phyloP scores from a whole-genome alignment of 2,797 vertebrate species.

The Hypotaenidia okinawae region DNA sequence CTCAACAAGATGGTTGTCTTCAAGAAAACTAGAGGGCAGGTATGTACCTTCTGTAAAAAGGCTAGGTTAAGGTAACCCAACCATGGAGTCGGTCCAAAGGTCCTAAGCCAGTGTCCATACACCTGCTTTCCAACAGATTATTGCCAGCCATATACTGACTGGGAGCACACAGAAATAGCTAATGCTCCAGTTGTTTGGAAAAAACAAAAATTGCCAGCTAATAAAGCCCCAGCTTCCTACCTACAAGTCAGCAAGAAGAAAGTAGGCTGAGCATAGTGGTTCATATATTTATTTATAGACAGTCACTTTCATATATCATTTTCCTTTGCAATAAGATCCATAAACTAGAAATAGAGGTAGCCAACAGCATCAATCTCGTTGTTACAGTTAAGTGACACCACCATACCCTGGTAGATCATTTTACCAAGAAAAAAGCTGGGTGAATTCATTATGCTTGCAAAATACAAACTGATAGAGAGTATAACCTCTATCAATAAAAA shows the following conservation, averaged over 20 bases:
- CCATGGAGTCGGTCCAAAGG: not conserved
- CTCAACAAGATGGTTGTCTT: not conserved
- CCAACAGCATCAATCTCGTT: not conserved
- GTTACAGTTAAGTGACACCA: not conserved
- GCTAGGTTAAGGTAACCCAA: not conserved
- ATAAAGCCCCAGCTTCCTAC: not conserved
- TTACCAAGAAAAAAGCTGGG: not conserved
- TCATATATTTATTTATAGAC: not conserved
- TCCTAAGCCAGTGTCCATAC: not conserved
- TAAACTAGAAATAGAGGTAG: not conserved
- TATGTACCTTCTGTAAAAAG: not conserved
- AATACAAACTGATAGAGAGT: not conserved
- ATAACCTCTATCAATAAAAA: not conserved
- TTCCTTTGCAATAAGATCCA: not conserved
- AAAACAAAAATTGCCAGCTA: not conserved
- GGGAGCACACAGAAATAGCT: not conserved
- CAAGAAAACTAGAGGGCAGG: not conserved
- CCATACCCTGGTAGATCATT: not conserved
- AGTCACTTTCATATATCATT: not conserved
- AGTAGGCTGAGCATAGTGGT: not conserved
- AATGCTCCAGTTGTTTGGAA: fast-evolving
- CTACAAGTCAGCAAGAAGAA: not conserved
- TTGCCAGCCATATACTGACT: not conserved
- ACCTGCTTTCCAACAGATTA: not conserved
- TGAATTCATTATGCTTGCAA: not conserved